These are phyloP conservation scores for Trissoscelio sp. DNA, from an alignment of 2,888 invertebrate genomes.

Conservation along the genomic window DNA sequence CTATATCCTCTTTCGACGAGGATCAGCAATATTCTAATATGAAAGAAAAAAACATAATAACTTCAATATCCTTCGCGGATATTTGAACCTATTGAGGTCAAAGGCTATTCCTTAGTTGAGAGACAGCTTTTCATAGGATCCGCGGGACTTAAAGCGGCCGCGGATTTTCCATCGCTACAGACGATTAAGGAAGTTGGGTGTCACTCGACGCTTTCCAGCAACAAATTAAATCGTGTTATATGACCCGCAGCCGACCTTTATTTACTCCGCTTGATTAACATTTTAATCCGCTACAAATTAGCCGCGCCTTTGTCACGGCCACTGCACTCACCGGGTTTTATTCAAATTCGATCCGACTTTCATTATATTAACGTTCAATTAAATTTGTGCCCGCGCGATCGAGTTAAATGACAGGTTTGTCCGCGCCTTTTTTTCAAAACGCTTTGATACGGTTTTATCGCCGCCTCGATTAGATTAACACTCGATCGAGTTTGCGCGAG, in stretches of 20 bases:
- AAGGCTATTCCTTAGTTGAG: slow-evolving; percentile 10
- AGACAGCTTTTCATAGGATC: slow-evolving; percentile 18
- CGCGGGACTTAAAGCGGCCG: background rate
- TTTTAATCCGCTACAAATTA: slow-evolving; percentile 47
- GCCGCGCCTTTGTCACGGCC: slow-evolving; percentile 30
- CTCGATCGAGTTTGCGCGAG: slow-evolving; percentile 35
- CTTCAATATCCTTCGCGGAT: slow-evolving; percentile 27
- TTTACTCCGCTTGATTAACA: slow-evolving; percentile 46
- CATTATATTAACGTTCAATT: slow-evolving; percentile 40
- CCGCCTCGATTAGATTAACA: slow-evolving; percentile 33
- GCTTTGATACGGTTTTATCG: slow-evolving; percentile 35
- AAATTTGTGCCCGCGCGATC: slow-evolving; percentile 29
- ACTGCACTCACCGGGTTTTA: slow-evolving; percentile 26
- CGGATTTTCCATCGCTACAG: slow-evolving; percentile 11
- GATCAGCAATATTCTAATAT: slow-evolving; percentile 19
- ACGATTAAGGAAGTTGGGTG: slow-evolving; percentile 40
- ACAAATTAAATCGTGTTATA: slow-evolving; percentile 45
- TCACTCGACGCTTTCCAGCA: slow-evolving; percentile 32
- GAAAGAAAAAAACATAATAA: slow-evolving; percentile 37
- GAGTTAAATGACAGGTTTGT: slow-evolving; percentile 31
- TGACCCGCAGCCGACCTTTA: slow-evolving; percentile 46
- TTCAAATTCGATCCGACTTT: slow-evolving; percentile 43
- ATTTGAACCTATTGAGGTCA: slow-evolving; percentile 34
- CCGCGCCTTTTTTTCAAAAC: slow-evolving; percentile 4
- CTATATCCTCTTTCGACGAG: background rate